Conservation (phyloP, 2,888 invertebrate species). For the Leptopilina drosophilae region DNA sequence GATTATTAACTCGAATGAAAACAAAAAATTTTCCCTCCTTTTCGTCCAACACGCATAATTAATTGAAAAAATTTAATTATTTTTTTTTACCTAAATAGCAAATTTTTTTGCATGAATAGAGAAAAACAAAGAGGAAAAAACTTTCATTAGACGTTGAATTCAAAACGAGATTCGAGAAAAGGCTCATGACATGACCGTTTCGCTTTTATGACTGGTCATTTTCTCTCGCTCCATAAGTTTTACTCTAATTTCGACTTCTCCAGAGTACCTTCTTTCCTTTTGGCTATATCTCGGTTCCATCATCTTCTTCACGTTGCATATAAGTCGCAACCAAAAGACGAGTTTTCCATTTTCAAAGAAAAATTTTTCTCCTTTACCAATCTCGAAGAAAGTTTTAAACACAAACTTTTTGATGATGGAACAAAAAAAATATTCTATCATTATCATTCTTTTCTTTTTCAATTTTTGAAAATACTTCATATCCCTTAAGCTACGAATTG, state of each 20-base stretch:
- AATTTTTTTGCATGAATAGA: background rate
- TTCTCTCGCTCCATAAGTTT: conserved; percentile 54
- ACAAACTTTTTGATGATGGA: background rate
- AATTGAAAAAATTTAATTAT: no score
- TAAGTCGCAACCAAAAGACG: conserved; percentile 8
- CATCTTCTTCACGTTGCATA: conserved; percentile 29
- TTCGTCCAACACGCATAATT: no score
- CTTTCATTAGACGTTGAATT: conserved; percentile 3
- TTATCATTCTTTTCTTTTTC: background rate
- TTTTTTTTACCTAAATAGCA: no score
- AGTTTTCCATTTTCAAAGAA: background rate
- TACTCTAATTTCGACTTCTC: conserved; percentile 54
- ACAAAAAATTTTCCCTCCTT: no score
- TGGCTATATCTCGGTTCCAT: conserved; percentile 24
- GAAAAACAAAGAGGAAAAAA: background rate
- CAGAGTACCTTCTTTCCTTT: conserved; percentile 32
- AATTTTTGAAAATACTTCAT: background rate
- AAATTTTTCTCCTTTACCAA: background rate
- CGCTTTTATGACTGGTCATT: conserved; percentile 54
- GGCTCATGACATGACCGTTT: conserved; percentile 38
- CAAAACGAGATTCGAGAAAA: conserved; percentile 16
- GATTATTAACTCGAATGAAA: no score
- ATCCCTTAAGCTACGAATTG: background rate
- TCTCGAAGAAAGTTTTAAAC: background rate
- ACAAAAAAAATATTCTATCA: background rate